phyloP scores from a whole-genome alignment of 2,888 invertebrate species.

The Folsomia manolachei region DNA sequence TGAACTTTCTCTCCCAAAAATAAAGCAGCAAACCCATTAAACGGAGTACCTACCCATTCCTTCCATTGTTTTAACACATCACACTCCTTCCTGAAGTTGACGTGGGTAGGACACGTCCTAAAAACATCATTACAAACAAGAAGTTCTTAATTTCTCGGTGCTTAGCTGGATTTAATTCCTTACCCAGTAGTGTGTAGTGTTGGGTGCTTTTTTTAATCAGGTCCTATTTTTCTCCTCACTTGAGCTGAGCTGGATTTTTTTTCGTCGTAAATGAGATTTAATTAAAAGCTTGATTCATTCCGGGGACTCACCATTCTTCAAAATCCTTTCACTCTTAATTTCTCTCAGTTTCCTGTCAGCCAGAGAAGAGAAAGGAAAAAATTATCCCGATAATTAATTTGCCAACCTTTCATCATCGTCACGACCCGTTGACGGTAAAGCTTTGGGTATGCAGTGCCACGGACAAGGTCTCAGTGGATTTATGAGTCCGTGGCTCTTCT shows the following conservation, averaged over 20 bases:
- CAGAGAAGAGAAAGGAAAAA: slow-evolving; percentile 43
- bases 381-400: slow-evolving; percentile 51
- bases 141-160: neutral
- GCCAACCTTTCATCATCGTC: slow-evolving; percentile 51
- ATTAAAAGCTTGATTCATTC: slow-evolving; percentile 49
- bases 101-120: neutral
- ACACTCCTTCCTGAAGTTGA: neutral
- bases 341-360: neutral
- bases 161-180: neutral
- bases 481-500: slow-evolving; percentile 3
- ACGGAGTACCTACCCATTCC: neutral
- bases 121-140: too few species aligned
- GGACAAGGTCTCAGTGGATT: neutral
- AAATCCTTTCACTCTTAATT: slow-evolving; percentile 2
- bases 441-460: neutral
- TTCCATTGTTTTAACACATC: neutral
- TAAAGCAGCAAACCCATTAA: neutral
- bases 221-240: slow-evolving; percentile 12
- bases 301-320: neutral
- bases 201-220: slow-evolving; percentile 49
- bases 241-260: neutral
- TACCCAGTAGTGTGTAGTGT: neutral
- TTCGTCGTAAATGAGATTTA: slow-evolving; percentile 49
- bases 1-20: neutral
- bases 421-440: slow-evolving; percentile 1